Conservation (phyloP, 2,888 invertebrate genomes). For the Patella pellucida region DNA sequence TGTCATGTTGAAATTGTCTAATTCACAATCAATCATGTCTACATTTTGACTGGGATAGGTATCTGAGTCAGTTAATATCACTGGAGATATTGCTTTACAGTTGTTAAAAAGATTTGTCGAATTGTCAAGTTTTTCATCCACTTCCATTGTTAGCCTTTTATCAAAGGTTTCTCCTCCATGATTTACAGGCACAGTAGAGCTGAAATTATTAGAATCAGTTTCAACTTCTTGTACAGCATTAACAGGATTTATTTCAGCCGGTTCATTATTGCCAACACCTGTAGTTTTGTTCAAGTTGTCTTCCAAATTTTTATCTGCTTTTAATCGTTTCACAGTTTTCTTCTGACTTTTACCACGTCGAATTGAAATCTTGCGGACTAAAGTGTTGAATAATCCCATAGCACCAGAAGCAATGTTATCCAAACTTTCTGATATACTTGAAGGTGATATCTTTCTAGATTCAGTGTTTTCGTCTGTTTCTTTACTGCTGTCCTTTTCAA, state of each 20-base stretch:
- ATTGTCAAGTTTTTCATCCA: background rate
- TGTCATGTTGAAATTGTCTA: constrained; percentile 1
- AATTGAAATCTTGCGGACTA: background rate
- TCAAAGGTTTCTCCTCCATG: background rate
- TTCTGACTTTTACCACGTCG: background rate
- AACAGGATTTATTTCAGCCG: background rate
- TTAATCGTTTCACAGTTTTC: background rate
- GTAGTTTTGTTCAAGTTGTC: background rate
- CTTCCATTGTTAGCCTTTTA: background rate
- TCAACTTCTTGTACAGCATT: background rate
- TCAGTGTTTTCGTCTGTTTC: background rate
- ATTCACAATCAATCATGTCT: background rate
- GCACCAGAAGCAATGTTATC: background rate
- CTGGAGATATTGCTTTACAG: background rate
- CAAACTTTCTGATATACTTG: background rate
- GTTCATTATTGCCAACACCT: background rate
- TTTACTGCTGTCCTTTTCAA: background rate
- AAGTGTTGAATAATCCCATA: background rate
- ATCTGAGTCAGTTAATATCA: background rate
- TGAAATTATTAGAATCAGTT: background rate
- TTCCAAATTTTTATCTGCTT: background rate
- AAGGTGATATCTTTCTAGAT: background rate
- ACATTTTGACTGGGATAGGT: background rate
- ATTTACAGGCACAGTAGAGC: no score
- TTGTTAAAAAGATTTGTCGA: no score